Base-by-base conservation (phyloP, 2,888 invertebrate species). In the Synergus itoensis region DNA sequence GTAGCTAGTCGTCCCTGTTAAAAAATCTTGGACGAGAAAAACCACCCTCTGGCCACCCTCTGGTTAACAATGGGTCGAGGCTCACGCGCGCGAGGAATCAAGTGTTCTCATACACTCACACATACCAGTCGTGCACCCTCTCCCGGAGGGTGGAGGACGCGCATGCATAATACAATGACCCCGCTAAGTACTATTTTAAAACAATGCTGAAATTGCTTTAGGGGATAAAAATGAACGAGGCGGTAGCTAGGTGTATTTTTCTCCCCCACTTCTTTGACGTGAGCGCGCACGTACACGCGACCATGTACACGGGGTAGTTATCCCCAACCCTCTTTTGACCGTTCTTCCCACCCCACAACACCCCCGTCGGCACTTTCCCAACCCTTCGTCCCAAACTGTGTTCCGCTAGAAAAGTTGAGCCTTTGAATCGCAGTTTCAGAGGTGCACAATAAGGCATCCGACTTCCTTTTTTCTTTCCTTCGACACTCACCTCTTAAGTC, bases 101-200 rank as follows among this genome's bases (percentile, higher is more conserved):
- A 92, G 92, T 92, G 92, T 90, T 91, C 92, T 90, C 89, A 88
- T 90, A 89, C 90, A 88, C 89, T 86, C 85, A 87, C 85, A 87
- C 88, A 86, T 82, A 81, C 84, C 77, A 81, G 80, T 81, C 83
- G 81, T 78, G 78, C 78, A 79, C 80, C 80, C 82, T 83, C 81
- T 80, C 81, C 77, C 82, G 84, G 82, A 84, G 86, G 86, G 83
- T 87, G 88, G 90, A 90, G 90, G 90, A 91, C 89, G 91, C 89
- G 90, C 92, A 92, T 92, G 92, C 92, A 92, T 92, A 92, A 92
- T 92, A 92, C 92, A 92, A 92, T 92, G 92, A 92, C 92, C 92
- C 91, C 91, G 92, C 91, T 92, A 92, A 92, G 92, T 92, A 92
- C 92, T 92, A 92, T 92, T 92, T 92, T 92, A 92, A 92, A 92